Evolutionary conservation across 2,888 invertebrate genomes (phyloP), one percentile per base, ranked within the genome.

Genomic region (Macroteleia sp.): DNA sequence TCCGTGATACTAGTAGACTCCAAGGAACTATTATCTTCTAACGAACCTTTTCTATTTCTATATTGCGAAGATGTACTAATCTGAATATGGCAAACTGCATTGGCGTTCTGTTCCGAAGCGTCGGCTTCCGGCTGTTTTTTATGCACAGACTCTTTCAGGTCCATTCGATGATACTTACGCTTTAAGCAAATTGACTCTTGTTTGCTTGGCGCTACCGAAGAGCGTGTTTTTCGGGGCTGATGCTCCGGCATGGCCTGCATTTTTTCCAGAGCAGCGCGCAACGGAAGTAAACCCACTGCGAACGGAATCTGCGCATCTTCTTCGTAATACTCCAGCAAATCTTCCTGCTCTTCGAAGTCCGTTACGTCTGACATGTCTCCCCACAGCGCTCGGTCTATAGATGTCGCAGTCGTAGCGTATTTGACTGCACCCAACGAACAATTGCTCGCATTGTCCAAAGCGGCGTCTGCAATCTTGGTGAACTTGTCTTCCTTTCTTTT

Each of bases 241-340:
- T 92, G 89, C 82, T 92, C 92, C 0, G 90, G 86, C 36, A 89
- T 91, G 0, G 91, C 90, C 74, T 92, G 91, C 88, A 92, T 90
- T 50, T 90, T 89, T 57, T 91, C 92, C 1, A 92, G 69, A 3
- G 92, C 91, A 2, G 91, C 91, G 46, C 90, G 87, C 9, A 92
- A 76, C 1, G 92, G 92, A 41, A 92, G 76, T 19, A 92, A 82
- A 3, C 92, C 92, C 6, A 92, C 91, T 2, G 92, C 92, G 50
- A 90, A 92, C 3, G 92, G 92, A 52, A 92, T 91, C 82, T 91
- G 90, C 9, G 90, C 89, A 41, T 89, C 88, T n/a, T 89, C 83
- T 1, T 89, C 88, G 25, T 70, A 82, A 50, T 82, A 83, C 17
- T 87, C 86, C 3, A 80, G 22, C 4, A 82, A 62, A 54, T 83